Base-by-base conservation (phyloP, 2,113 vertebrate genomes). In the Progne subis region DNA sequence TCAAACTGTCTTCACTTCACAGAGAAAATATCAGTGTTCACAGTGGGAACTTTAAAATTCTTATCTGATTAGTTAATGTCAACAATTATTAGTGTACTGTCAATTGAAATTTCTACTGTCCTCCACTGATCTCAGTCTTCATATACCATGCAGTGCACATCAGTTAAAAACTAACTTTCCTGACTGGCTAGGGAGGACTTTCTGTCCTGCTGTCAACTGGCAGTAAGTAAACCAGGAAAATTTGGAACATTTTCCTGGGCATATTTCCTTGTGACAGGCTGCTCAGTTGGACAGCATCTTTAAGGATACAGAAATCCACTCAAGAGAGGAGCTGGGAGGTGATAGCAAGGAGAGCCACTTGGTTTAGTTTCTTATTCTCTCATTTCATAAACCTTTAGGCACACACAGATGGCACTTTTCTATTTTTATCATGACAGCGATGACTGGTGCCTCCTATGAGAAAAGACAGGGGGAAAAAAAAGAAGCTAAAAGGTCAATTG, bases 11-110 rank as follows among this genome's bases (percentile, higher is more conserved):
- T 95, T 95, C 88, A 78, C n/a, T 56, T 68, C 96, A 88, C 86
- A 91, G 70, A 94, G 94, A 89, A 95, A 88, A 91, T 89, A 83
- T 37, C 89, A 91, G 11, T 79, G 84, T 81, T 96, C 94, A 74
- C 86, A 81, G 91, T 82, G 88, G 77, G 95, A 98, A 82, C 84
- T 96, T 96, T 31, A 88, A 96, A 94, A 89, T 85, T 88, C 13
- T 2, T 90, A 76, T 82, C 88, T 95, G 90, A 90, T 96, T 93
- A 89, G 92, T 88, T 86, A 88, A 85, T 79, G 53, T 79, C 72
- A 46, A 55, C 24, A 44, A 87, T 91, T 92, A 77, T 88, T 88
- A 94, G 44, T 15, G 34, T 53, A 23, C 49, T 41, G 46, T 80
- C 92, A 63, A 37, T 50, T 82, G 53, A 34, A 19, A 29, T 90